Evolutionary conservation across 2,113 vertebrate species (phyloP).

Genomic region (Uria aalge): DNA sequence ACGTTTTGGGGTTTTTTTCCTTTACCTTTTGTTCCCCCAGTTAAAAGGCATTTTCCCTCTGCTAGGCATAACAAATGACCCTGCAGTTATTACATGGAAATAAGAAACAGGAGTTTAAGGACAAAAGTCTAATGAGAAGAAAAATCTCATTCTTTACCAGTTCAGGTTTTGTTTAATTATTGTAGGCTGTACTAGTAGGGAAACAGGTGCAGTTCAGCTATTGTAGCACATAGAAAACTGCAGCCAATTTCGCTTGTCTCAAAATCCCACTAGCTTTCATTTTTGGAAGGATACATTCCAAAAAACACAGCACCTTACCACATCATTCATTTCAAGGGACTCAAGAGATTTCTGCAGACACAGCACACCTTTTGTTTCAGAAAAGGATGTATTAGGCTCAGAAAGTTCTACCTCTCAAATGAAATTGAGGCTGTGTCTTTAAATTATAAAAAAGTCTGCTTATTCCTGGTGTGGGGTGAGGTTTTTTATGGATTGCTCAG

Average conservation of each 20-base stretch:
- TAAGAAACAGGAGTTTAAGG: neutral
- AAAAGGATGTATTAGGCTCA: neutral
- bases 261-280: neutral
- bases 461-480: neutral
- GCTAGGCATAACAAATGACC: neutral
- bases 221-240: neutral
- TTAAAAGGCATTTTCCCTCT: neutral
- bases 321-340: neutral
- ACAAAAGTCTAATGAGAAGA: neutral
- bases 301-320: neutral
- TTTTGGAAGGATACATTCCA: neutral
- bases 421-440: neutral
- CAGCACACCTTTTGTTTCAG: neutral
- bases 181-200: neutral
- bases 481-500: neutral
- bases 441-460: neutral
- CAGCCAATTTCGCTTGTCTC: neutral
- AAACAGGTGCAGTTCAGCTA: neutral
- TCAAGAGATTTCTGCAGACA: neutral
- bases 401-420: neutral
- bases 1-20: neutral
- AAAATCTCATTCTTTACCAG: neutral
- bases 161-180: neutral
- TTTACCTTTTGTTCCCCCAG: neutral
- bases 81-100: neutral